Conservation (phyloP, 2,888 invertebrate species). For the Sarcophaga subvicina region DNA sequence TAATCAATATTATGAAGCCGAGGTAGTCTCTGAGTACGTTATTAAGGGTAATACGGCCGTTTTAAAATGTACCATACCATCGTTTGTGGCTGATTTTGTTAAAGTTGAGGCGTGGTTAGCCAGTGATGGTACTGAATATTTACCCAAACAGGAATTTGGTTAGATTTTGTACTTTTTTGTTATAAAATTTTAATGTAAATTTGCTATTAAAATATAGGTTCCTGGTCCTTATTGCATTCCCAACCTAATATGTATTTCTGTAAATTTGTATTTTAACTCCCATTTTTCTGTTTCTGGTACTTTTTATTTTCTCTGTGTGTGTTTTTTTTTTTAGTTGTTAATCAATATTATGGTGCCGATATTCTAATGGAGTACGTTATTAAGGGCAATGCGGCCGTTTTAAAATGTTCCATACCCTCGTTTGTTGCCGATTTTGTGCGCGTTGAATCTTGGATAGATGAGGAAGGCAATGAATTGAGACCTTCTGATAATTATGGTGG, state of each 20-base stretch:
- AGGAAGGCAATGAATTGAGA: constrained; percentile 83
- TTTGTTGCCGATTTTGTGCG: constrained; percentile 89
- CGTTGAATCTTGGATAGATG: constrained; percentile 88
- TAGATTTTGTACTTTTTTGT: constrained; percentile 40
- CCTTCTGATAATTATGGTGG: constrained; percentile 83
- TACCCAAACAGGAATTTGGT: constrained; percentile 89
- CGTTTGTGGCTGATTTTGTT: constrained; percentile 95
- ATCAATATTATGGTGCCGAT: constrained; percentile 88
- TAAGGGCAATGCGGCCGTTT: constrained; percentile 87
- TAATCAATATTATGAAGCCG: constrained; percentile 93
- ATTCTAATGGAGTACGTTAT: constrained; percentile 89
- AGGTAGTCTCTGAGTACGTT: constrained; percentile 94
- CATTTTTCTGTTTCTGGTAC: constrained; percentile 36
- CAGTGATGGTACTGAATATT: constrained; percentile 87
- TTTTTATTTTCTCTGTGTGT: constrained; percentile 35
- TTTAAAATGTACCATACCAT: constrained; percentile 94
- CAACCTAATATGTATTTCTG: neutral
- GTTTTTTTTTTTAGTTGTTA: constrained; percentile 84
- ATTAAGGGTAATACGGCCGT: constrained; percentile 94
- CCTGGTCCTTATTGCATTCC: neutral
- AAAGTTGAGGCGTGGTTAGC: constrained; percentile 92
- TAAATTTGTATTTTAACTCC: no score
- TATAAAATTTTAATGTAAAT: neutral
- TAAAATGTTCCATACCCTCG: constrained; percentile 89
- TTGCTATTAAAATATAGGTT: neutral